Conservation (phyloP, 2,113 vertebrate genomes). For the Aviceda subcristata region DNA sequence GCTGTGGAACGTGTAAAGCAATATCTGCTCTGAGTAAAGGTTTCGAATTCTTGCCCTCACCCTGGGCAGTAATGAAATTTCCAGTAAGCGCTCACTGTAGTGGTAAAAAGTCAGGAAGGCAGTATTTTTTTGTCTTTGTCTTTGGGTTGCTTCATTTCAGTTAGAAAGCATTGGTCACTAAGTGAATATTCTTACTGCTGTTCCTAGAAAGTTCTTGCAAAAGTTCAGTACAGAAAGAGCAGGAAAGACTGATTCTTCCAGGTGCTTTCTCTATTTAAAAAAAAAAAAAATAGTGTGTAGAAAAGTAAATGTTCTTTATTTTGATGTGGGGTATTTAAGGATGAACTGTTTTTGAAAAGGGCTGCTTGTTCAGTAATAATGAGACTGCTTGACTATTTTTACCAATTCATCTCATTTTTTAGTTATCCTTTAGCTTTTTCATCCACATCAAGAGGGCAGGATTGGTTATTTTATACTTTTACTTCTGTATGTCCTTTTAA, state of each 20-base stretch:
- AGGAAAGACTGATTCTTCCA: neutral
- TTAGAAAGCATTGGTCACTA: neutral
- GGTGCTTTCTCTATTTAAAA: neutral
- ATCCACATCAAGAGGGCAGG: neutral
- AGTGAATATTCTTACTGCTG: neutral
- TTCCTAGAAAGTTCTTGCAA: neutral
- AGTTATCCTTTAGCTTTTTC: neutral
- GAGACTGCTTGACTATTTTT: neutral
- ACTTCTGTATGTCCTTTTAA: neutral
- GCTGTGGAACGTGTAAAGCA: slow-evolving; percentile 11
- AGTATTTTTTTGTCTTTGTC: neutral
- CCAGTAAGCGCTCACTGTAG: neutral
- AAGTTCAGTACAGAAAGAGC: neutral
- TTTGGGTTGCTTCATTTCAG: neutral
- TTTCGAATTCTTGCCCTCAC: neutral
- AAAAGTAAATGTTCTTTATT: neutral
- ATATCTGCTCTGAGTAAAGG: neutral
- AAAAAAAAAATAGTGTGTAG: neutral
- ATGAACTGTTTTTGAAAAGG: neutral
- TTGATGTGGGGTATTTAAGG: neutral
- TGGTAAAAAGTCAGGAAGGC: neutral
- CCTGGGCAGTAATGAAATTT: slow-evolving; percentile 23
- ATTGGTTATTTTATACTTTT: neutral
- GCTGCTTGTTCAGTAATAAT: neutral
- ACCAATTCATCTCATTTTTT: neutral